Conservation (phyloP, 2,888 invertebrate species). For the Seira musarum region DNA sequence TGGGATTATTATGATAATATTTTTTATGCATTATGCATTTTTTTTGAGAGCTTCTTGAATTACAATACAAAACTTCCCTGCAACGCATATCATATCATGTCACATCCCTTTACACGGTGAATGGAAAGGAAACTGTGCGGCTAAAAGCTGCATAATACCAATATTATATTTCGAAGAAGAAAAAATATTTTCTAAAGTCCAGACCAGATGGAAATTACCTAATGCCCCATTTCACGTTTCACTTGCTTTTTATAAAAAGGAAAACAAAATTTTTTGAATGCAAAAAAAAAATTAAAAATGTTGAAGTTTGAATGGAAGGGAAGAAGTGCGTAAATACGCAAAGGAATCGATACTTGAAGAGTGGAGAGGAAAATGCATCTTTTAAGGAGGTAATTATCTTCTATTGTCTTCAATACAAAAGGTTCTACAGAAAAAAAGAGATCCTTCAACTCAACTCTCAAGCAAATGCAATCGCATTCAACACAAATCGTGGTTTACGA, state of each 20-base stretch:
- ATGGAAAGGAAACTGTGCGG: conserved; percentile 52
- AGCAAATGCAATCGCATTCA: no score
- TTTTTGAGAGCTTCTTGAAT: conserved; percentile 57
- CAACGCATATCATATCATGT: conserved; percentile 27
- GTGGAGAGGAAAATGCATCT: not conserved
- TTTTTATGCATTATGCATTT: conserved; percentile 58
- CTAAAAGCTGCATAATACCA: conserved; percentile 52
- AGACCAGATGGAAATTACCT: conserved; percentile 44
- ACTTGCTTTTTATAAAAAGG: conserved; percentile 24
- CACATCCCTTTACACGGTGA: not conserved
- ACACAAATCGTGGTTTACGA: no score
- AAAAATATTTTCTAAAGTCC: no score
- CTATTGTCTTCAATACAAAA: not conserved
- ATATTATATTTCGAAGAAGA: conserved; percentile 38
- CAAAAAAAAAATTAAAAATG: not conserved
- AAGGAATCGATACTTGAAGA: not conserved
- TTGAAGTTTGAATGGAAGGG: not conserved
- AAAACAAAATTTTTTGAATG: not conserved
- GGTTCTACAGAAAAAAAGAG: no score
- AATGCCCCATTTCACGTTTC: conserved; percentile 59
- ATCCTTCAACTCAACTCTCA: not conserved
- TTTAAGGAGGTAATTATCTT: not conserved
- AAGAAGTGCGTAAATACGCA: not conserved
- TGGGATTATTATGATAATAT: conserved; percentile 57
- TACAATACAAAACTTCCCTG: no score